Evolutionary conservation across 2,113 vertebrate species (phyloP).

Genomic region (Hippolais icterina): DNA sequence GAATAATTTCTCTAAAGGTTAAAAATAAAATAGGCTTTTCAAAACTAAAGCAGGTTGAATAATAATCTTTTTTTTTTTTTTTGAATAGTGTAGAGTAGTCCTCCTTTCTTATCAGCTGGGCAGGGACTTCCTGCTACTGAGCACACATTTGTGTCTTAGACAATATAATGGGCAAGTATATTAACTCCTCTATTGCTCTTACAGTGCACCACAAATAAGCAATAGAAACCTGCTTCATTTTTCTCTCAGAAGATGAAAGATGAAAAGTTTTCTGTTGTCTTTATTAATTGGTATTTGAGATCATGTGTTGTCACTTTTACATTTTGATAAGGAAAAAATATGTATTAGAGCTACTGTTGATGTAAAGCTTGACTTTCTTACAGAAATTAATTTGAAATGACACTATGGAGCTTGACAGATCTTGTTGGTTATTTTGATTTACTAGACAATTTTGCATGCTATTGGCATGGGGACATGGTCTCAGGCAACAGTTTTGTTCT

Average conservation of each 20-base stretch:
- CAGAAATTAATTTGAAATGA: conserved; percentile 66
- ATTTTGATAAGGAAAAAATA: conserved; percentile 6
- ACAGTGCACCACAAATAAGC: neutral
- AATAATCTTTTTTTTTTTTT: neutral
- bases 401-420: conserved; percentile 16
- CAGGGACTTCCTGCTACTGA: conserved; percentile 55
- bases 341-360: neutral
- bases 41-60: neutral
- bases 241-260: neutral
- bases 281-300: neutral
- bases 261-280: neutral
- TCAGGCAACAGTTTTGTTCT: conserved; percentile 41
- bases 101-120: conserved; percentile 52
- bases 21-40: neutral
- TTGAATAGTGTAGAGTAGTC: neutral
- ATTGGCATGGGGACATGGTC: conserved; percentile 27
- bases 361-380: conserved; percentile 4
- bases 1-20: neutral
- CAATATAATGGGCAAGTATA: neutral
- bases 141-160: neutral
- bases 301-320: neutral
- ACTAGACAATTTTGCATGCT: conserved; percentile 66
- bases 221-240: neutral
- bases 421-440: conserved; percentile 64
- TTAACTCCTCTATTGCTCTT: neutral